These are phyloP conservation scores for Trachemys scripta DNA, from an alignment of 2,113 vertebrate species.

Conservation along the genomic window DNA sequence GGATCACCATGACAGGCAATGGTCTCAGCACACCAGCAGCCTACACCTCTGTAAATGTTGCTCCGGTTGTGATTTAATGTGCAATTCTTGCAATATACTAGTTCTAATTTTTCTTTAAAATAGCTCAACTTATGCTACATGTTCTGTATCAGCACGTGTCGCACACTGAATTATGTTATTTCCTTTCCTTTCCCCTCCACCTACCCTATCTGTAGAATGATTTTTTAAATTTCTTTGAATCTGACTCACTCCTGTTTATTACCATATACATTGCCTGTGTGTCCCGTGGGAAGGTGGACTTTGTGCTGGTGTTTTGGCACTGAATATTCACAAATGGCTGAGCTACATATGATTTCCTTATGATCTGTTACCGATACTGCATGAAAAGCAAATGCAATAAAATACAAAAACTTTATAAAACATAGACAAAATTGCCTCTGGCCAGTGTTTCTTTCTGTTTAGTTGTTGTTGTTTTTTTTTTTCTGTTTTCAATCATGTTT, in stretches of 20 bases:
- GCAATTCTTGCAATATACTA: neutral
- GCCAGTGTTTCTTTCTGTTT: neutral
- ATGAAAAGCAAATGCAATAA: neutral
- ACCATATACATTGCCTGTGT: neutral
- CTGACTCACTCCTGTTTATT: neutral
- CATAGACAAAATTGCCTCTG: neutral
- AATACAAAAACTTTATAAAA: neutral
- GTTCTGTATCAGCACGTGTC: neutral
- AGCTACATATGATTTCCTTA: neutral
- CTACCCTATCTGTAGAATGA: neutral
- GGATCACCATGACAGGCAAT: too few species aligned
- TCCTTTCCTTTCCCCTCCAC: neutral
- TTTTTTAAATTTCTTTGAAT: neutral
- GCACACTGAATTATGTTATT: neutral
- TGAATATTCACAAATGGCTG: neutral
- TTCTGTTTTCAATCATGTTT: neutral
- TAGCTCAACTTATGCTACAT: neutral
- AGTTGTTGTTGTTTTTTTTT: neutral
- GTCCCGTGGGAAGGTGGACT: neutral
- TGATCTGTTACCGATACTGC: neutral
- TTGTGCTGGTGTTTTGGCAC: neutral
- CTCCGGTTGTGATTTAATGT: neutral
- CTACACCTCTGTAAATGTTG: neutral
- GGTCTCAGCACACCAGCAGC: too few species aligned
- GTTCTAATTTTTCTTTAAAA: neutral